Percentiles rank a stretch among this genome's conserved stretches.
Conservation (phyloP, 2,888 invertebrate species). For the Alsophila aescularia region DNA sequence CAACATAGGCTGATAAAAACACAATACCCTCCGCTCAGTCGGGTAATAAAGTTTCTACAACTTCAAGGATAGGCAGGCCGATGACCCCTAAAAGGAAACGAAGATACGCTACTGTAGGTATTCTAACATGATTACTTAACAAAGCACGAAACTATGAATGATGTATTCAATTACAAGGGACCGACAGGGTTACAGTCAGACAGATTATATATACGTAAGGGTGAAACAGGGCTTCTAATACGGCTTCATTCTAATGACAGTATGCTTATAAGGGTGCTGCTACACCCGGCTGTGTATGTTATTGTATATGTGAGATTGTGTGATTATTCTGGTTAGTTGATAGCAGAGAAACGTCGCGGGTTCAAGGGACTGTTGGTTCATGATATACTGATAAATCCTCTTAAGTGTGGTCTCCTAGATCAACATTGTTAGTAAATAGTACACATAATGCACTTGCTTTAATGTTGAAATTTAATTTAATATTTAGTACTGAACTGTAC, state of each 20-base stretch:
- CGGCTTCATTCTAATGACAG: slow-evolving; percentile 44
- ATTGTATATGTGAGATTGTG: slow-evolving; percentile 14
- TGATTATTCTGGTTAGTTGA: background rate
- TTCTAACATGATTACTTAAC: slow-evolving; percentile 10
- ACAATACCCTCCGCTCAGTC: too few relatives aligned
- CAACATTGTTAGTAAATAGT: background rate
- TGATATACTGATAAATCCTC: background rate
- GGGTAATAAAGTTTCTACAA: background rate
- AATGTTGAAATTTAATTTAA: too few relatives aligned
- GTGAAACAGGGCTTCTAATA: slow-evolving; percentile 44
- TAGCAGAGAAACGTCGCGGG: background rate
- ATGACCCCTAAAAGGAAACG: background rate
- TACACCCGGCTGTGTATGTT: slow-evolving; percentile 10
- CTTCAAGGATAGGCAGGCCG: background rate
- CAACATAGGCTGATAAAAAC: too few relatives aligned
- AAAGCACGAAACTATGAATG: slow-evolving; percentile 21
- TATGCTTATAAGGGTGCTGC: slow-evolving; percentile 25
- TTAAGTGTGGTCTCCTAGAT: too few relatives aligned
- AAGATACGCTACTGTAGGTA: background rate
- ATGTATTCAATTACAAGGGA: slow-evolving; percentile 35
- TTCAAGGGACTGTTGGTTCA: slow-evolving; percentile 3
- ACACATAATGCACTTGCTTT: too few relatives aligned
- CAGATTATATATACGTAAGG: slow-evolving; percentile 43
- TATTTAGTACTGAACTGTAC: too few relatives aligned
- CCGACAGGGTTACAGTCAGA: slow-evolving; percentile 40